Base-by-base conservation (phyloP, 2,113 vertebrate genomes). In the Brachionichthys hirsutus region DNA sequence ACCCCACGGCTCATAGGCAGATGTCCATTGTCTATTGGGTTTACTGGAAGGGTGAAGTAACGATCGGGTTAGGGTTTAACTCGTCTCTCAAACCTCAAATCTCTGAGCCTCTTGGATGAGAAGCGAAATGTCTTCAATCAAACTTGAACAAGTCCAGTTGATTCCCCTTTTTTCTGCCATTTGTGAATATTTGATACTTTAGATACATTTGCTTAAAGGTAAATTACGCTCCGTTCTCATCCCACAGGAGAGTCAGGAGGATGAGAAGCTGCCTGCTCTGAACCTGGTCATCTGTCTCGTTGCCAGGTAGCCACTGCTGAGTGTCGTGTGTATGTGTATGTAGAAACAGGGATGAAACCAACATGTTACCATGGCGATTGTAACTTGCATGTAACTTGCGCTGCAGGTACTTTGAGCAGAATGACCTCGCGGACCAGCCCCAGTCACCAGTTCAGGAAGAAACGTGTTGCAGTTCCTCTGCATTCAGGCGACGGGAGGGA, bases 281-380 rank as follows among this genome's bases (percentile, higher is more conserved):
- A 99, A 97, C 83, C 87, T 99, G 74, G 89, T 98, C 54, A 98
- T 99, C 83, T 99, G 97, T 87, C 92, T 99, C 76, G 96, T 98
- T 91, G 95, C 95, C 83, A 95, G 97, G 97, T 99, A 93, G 15
- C 47, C 1, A n/a, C 12, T 2, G 8, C 4, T 16, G 9, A 12
- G 16, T 45, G 16, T 11, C 10, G n/a, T 4, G 11, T 20, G 6
- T 11, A 46, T 19, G 50, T 6, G 24, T 30, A 30, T 3, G 8
- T 8, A 30, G 5, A 30, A 4, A 30, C 24, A 30, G 5, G 8
- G 5, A 30, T 8, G 8, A 50, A 7, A 22, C 24, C 9, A 22
- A 38, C 9, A 49, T 22, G 7, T 36, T 18, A 44, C 16, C 40
- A 13, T 12, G 2, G 4, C 9, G 3, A 46, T 46, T n/a, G n/a